Evolutionary conservation across 2,888 invertebrate genomes (phyloP).

Genomic region (Falcaria lacertinaria): DNA sequence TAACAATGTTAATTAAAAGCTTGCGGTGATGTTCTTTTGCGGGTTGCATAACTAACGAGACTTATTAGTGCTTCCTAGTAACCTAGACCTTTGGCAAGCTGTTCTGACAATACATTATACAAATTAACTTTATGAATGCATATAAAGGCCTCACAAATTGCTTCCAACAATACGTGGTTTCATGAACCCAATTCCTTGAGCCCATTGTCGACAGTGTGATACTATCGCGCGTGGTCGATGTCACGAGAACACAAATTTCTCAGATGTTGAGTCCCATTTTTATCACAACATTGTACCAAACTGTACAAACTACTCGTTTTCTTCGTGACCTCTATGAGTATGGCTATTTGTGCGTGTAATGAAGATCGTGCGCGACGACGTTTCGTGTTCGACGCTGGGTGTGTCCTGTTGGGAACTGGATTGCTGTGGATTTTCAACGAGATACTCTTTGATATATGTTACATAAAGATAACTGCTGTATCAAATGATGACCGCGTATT

Average conservation of each 20-base stretch:
- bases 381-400: slow-evolving; percentile 31
- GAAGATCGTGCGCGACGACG: slow-evolving; percentile 44
- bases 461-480: slow-evolving; percentile 28
- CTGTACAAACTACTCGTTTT: slow-evolving; percentile 28
- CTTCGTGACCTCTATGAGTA: slow-evolving; percentile 39
- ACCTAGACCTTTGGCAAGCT: slow-evolving; percentile 16
- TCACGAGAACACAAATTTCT: slow-evolving; percentile 51
- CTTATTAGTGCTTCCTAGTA: no score
- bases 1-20: no score
- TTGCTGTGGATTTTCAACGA: slow-evolving; percentile 38
- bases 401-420: slow-evolving; percentile 39
- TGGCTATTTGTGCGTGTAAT: slow-evolving; percentile 46
- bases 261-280: slow-evolving; percentile 38
- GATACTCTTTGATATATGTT: slow-evolving; percentile 44
- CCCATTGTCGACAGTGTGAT: slow-evolving; percentile 50
- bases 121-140: slow-evolving; percentile 23
- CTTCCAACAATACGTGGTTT: slow-evolving; percentile 39
- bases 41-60: no score
- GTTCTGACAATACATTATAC: slow-evolving; percentile 22
- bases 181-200: slow-evolving; percentile 48
- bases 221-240: slow-evolving; percentile 60
- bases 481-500: slow-evolving; percentile 25
- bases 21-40: no score
- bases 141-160: slow-evolving; percentile 38
- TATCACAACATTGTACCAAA: slow-evolving; percentile 28